Percentiles rank a stretch among this genome's conserved stretches.
Evolutionary conservation across 2,113 vertebrate genomes (phyloP).

Genomic region (Danionella cerebrum): DNA sequence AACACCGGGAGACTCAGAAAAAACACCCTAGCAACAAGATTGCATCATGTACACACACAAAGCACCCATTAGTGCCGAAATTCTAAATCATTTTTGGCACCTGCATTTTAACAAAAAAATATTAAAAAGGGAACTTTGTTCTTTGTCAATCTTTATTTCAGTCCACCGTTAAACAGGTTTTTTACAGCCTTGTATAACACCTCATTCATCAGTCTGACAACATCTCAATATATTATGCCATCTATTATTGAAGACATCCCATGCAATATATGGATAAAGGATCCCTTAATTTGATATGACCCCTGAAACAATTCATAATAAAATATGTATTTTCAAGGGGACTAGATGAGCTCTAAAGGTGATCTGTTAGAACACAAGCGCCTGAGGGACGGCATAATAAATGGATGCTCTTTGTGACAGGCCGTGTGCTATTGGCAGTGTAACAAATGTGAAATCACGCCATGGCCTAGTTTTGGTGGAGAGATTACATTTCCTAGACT

Average conservation of each 20-base stretch:
- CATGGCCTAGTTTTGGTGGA: slow-evolving; percentile 23
- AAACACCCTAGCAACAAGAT: too few species aligned
- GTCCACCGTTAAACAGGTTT: not conserved
- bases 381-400: slow-evolving; percentile 20
- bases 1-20: too few species aligned
- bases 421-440: slow-evolving; percentile 23
- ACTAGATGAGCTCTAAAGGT: slow-evolving; percentile 19
- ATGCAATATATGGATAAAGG: slow-evolving; percentile 7
- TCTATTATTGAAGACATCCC: not conserved
- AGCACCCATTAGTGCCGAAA: too few species aligned
- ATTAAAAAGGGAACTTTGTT: too few species aligned
- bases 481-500: slow-evolving; percentile 21
- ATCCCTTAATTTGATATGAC: not conserved
- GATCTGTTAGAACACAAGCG: slow-evolving; percentile 7
- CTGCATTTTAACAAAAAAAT: too few species aligned
- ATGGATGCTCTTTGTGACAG: slow-evolving; percentile 29
- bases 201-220: not conserved
- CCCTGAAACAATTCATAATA: not conserved
- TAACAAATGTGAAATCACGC: slow-evolving; percentile 28
- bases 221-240: not conserved
- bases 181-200: not conserved
- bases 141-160: too few species aligned
- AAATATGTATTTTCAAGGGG: slow-evolving; percentile 8
- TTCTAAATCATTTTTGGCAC: too few species aligned
- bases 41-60: too few species aligned